Percentiles rank a stretch among this genome's conserved stretches.
phyloP scores from a whole-genome alignment of 2,797 vertebrate species.

The Coregonus suidteri region DNA sequence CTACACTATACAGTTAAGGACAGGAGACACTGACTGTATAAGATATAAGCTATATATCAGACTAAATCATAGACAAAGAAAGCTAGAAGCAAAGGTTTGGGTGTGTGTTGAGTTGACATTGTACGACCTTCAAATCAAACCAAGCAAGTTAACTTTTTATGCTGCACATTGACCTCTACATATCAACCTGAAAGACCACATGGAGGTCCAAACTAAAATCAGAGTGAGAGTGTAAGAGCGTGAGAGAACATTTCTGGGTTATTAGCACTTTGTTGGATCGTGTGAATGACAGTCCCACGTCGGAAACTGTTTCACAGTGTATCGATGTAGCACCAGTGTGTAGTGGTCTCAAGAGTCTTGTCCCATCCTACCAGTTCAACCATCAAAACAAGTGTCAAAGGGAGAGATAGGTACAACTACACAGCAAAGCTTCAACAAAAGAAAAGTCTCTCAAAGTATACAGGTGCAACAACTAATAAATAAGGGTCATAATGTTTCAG shows the following conservation, averaged over 20 bases:
- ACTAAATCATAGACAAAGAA: conserved; percentile 42
- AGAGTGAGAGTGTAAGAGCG: conserved; percentile 37
- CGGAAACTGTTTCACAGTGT: conserved; percentile 93
- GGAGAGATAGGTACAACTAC: conserved; percentile 63
- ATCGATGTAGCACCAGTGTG: conserved; percentile 94
- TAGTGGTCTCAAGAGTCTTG: conserved; percentile 74
- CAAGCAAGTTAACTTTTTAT: conserved; percentile 15
- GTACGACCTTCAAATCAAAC: background rate
- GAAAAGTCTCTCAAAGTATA: conserved; percentile 82
- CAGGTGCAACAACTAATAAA: conserved; percentile 97
- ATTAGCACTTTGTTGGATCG: conserved; percentile 67
- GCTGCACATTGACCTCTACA: conserved; percentile 43
- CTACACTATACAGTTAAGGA: conserved; percentile 71
- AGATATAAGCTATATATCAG: conserved; percentile 57
- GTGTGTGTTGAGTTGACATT: background rate
- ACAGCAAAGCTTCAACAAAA: conserved; percentile 82
- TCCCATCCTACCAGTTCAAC: conserved; percentile 54
- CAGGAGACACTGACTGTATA: conserved; percentile 58
- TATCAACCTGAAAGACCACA: conserved; percentile 34
- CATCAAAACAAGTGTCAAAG: conserved; percentile 66
- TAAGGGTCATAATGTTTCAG: conserved; percentile 85
- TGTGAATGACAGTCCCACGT: conserved; percentile 82
- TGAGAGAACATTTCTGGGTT: conserved; percentile 52
- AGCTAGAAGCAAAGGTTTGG: conserved; percentile 20
- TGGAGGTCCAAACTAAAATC: conserved; percentile 42